phyloP scores from a whole-genome alignment of 1,140 invertebrate genomes.

The Pseudobourletiella spinata region DNA sequence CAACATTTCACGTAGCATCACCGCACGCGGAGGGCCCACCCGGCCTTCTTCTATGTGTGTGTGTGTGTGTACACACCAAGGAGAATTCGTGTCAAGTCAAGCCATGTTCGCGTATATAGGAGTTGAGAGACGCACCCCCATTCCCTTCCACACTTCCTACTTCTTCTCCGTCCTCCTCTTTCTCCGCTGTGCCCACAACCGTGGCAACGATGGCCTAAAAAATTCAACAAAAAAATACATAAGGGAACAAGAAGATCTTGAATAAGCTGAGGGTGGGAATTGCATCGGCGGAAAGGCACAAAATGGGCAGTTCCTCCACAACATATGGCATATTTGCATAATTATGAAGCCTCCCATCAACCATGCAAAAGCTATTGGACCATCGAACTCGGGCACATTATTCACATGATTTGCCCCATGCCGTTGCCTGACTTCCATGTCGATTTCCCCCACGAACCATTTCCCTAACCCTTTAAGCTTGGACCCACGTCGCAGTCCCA shows the following conservation, averaged over 20 bases:
- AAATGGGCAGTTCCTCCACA: too few relatives aligned
- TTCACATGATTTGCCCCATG: background rate
- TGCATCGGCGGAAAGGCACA: too few relatives aligned
- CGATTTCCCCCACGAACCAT: too few relatives aligned
- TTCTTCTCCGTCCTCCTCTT: background rate
- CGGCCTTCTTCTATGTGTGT: background rate
- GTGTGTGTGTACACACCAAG: background rate
- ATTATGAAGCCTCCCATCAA: background rate
- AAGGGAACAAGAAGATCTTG: conserved; percentile 2
- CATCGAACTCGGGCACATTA: background rate
- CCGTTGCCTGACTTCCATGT: background rate
- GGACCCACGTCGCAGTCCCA: too few relatives aligned
- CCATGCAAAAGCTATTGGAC: background rate
- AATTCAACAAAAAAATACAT: background rate
- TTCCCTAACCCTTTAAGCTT: too few relatives aligned
- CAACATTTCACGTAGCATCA: conserved; percentile 14
- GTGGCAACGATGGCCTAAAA: conserved; percentile 3
- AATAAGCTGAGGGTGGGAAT: background rate
- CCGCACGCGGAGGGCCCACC: background rate
- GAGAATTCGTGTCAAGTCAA: background rate
- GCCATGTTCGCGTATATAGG: too few relatives aligned
- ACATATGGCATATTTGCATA: conserved; percentile 6
- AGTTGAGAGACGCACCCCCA: background rate
- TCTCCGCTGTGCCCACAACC: conserved; percentile 3
- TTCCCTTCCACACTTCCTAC: background rate